These are phyloP conservation scores for Lymantria dispar DNA, from an alignment of 2,888 invertebrate genomes.

Conservation along the genomic window DNA sequence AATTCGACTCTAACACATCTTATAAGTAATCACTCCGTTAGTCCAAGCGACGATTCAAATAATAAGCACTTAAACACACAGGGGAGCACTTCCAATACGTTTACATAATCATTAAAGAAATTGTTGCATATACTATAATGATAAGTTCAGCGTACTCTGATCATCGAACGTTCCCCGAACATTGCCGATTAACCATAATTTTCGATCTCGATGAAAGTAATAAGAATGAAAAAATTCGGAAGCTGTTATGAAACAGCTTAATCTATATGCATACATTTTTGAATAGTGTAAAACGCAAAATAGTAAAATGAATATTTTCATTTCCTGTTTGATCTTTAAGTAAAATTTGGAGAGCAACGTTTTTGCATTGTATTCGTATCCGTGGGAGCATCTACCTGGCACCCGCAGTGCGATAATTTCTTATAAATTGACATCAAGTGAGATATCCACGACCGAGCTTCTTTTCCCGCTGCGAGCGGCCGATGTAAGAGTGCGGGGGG, in stretches of 20 bases:
- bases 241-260: conserved; percentile 44
- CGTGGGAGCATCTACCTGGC: conserved; percentile 79
- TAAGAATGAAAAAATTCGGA: conserved; percentile 40
- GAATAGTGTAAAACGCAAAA: conserved; percentile 36
- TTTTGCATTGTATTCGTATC: conserved; percentile 62
- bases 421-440: conserved; percentile 81
- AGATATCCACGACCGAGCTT: conserved; percentile 66
- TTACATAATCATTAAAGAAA: conserved; percentile 67
- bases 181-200: conserved; percentile 45
- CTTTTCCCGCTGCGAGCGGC: conserved; percentile 47
- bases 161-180: conserved; percentile 48
- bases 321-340: conserved; percentile 70
- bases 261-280: conserved; percentile 19
- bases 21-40: conserved; percentile 59
- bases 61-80: conserved; percentile 72
- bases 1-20: conserved; percentile 42
- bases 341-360: conserved; percentile 58
- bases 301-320: conserved; percentile 69
- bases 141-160: conserved; percentile 46
- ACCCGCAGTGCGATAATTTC: conserved; percentile 73
- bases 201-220: conserved; percentile 46
- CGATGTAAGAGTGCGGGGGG: conserved; percentile 34
- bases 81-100: conserved; percentile 58
- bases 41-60: conserved; percentile 58
- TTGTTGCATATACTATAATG: conserved; percentile 62